Base-by-base conservation (phyloP, 2,888 invertebrate species). In the Lasioglossum zephyrum region DNA sequence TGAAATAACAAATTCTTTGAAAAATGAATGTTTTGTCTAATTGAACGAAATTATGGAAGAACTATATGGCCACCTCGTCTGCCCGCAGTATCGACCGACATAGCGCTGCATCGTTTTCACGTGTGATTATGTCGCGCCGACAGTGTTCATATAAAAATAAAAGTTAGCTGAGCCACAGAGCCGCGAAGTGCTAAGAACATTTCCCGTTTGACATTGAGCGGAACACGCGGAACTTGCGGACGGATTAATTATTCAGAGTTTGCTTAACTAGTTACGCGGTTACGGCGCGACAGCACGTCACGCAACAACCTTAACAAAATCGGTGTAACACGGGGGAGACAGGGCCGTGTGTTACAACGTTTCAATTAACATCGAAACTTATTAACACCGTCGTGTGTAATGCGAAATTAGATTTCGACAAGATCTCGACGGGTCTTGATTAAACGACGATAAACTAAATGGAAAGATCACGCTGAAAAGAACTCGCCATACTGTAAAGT, bases 231-330 rank as follows among this genome's bases (percentile, higher is more conserved):
- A 74, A 82, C 73, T 82, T 18, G 57, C n/a, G 47, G 36, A 49
- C 39, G 47, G 69, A 84, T 77, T 84, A 84, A 84, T 82, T 84
- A 81, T 82, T 82, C 82, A 69, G 26, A 73, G 84, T 84, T 77
- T 82, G 82, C 49, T 47, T n/a, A 69, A 70, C 31, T 73, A 84
- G 84, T 84, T 84, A 70, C 41, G 69, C 41, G 36, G 77, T 77
- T 73, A 77, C 73, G 76, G 47, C 69, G 31, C 73, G 57, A n/a
- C 73, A 49, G 39, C 73, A 39, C 73, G 77, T 84, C 77, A 77
- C 31, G 70, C 36, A 18, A 53, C 57, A 57, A 44, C 66, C 47
- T 57, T 66, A 57, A 77, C 82, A 73, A 84, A 73, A 77, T 77
- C 22, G 41, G 4, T 70, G 44, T 70, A 82, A 81, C 73, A 22